A percentile compares a stretch with the other conserved stretches of the same genome.
Conservation (phyloP, 2,113 vertebrate species). For the Brachyhypopomus occidentalis region DNA sequence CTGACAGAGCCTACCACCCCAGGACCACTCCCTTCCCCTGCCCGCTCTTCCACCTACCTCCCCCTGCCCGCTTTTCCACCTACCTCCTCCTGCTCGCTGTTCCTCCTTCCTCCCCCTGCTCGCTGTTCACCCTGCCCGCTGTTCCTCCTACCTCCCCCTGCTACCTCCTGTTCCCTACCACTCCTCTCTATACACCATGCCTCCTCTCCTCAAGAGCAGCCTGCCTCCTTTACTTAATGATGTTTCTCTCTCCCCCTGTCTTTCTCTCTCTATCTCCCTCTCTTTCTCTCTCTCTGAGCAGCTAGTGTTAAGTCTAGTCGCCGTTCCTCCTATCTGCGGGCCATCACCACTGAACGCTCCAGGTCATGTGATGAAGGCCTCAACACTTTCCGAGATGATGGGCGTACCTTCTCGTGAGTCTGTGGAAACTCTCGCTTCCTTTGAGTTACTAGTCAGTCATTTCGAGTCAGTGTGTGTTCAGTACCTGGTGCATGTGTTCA, state of each 20-base stretch:
- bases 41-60: neutral
- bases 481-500: too few species aligned
- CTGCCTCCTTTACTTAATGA: neutral
- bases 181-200: neutral
- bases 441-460: too few species aligned
- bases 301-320: slow-evolving; percentile 92
- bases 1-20: neutral
- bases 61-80: slow-evolving; percentile 9
- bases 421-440: neutral
- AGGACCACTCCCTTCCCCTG: neutral
- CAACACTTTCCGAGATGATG: slow-evolving; percentile 90
- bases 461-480: too few species aligned
- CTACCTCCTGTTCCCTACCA: slow-evolving; percentile 33
- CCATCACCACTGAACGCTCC: slow-evolving; percentile 94
- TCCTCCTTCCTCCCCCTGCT: neutral
- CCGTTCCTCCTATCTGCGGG: slow-evolving; percentile 96
- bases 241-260: neutral
- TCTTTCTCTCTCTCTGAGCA: slow-evolving; percentile 62
- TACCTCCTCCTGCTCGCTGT: neutral
- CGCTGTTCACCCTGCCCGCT: slow-evolving; percentile 31
- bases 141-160: slow-evolving; percentile 53
- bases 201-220: neutral
- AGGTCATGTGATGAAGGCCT: slow-evolving; percentile 98
- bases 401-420: slow-evolving; percentile 79
- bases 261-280: neutral